Evolutionary conservation across 2,113 vertebrate species (phyloP).

Genomic region (Stigmatopora nigra): DNA sequence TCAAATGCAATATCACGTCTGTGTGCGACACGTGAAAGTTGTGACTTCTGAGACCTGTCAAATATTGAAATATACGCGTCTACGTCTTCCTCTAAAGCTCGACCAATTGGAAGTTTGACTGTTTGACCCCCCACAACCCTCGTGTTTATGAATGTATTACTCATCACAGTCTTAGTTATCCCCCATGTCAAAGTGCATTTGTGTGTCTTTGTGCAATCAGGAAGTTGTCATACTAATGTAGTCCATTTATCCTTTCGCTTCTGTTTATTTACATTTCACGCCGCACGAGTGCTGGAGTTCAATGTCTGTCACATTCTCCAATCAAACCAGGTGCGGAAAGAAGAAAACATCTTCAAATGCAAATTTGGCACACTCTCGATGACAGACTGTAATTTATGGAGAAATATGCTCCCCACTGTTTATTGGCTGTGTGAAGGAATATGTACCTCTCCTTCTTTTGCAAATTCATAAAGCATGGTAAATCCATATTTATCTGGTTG

Average conservation of each 20-base stretch:
- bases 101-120: not conserved
- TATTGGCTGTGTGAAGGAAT: constrained; percentile 3
- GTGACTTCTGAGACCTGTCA: constrained; percentile 4
- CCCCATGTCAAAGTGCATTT: not conserved
- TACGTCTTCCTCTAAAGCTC: not conserved
- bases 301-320: constrained; percentile 11
- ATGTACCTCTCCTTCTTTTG: constrained; percentile 12
- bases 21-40: not conserved
- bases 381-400: constrained; percentile 32
- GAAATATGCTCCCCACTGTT: constrained; percentile 34
- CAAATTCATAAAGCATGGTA: not conserved
- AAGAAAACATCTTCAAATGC: constrained; percentile 22
- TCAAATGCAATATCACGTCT: constrained; percentile 11
- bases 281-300: not conserved
- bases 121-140: not conserved
- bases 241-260: not conserved
- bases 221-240: not conserved
- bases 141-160: not conserved
- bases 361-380: constrained; percentile 27
- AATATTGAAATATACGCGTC: constrained; percentile 1
- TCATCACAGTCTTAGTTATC: not conserved
- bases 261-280: constrained; percentile 14
- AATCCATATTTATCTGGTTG: not conserved
- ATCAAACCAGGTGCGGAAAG: constrained; percentile 4
- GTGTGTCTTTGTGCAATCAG: not conserved